These are phyloP conservation scores for Aphaenogaster ashmeadi DNA, from an alignment of 1,140 invertebrate species.

Conservation along the genomic window DNA sequence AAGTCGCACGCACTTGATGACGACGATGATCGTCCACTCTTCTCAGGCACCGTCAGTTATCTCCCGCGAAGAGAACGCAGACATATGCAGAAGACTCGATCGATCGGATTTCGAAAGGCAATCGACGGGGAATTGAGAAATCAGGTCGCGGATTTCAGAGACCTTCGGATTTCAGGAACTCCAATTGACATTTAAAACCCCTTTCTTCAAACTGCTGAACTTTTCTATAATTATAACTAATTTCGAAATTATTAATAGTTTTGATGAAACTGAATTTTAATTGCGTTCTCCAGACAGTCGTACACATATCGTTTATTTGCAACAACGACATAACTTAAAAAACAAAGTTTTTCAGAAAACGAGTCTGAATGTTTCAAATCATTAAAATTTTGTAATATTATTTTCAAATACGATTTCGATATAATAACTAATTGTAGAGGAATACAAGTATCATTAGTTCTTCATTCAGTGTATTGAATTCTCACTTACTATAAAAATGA, in stretches of 20 bases:
- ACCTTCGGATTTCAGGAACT: background rate
- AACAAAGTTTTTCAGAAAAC: too few species aligned
- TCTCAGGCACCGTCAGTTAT: constrained; percentile 48
- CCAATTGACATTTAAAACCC: background rate
- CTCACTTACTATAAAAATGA: too few species aligned
- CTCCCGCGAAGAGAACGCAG: background rate
- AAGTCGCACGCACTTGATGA: constrained; percentile 63
- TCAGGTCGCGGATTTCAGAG: background rate
- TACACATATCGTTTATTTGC: background rate
- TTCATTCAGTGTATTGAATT: too few species aligned
- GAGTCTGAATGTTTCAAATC: too few species aligned
- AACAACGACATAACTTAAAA: too few species aligned
- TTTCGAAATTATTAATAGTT: background rate
- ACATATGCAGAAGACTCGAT: background rate
- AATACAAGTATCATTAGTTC: too few species aligned
- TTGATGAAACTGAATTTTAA: background rate
- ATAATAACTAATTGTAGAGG: too few species aligned
- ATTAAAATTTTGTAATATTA: too few species aligned
- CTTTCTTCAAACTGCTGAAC: background rate
- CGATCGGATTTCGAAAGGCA: constrained; percentile 17
- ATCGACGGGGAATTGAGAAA: background rate
- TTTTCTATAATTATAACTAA: background rate
- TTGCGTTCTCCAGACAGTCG: background rate
- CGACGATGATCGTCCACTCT: constrained; percentile 33
- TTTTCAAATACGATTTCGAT: too few species aligned